These are phyloP conservation scores for Heteromyza rotundicornis DNA, from an alignment of 2,888 invertebrate genomes.

Conservation along the genomic window DNA sequence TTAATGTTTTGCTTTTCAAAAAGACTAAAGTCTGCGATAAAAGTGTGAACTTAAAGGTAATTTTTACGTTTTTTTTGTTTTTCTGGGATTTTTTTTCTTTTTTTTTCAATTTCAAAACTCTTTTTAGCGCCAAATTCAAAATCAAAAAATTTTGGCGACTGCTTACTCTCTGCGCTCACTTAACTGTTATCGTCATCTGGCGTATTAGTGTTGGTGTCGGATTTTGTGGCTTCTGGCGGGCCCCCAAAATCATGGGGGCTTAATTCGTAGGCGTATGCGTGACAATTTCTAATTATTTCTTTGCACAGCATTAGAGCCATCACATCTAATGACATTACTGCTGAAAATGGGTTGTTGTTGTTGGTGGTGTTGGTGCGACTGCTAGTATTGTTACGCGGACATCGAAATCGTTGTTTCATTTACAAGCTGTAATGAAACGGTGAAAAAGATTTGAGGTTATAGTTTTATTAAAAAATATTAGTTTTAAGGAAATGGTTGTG, in stretches of 20 bases:
- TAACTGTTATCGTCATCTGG: slow-evolving; percentile 45
- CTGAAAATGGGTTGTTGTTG: slow-evolving; percentile 27
- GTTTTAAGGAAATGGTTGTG: too few relatives aligned
- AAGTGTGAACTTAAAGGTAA: background rate
- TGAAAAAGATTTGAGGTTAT: too few relatives aligned
- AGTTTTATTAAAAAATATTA: too few relatives aligned
- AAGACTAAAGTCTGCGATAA: background rate
- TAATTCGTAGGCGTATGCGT: slow-evolving; percentile 43
- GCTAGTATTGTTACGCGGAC: background rate
- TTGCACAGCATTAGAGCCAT: slow-evolving; percentile 62
- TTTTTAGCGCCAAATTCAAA: slow-evolving; percentile 22
- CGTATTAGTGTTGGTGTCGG: slow-evolving; percentile 4
- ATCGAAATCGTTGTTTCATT: slow-evolving; percentile 32
- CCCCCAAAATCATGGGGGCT: slow-evolving; percentile 64
- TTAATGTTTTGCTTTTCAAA: background rate
- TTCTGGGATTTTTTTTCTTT: slow-evolving; percentile 5
- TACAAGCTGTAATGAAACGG: slow-evolving; percentile 31
- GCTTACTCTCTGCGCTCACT: slow-evolving; percentile 31
- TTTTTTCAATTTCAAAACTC: slow-evolving; percentile 20
- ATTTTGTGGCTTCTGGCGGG: slow-evolving; percentile 42
- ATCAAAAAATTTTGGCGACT: slow-evolving; percentile 11
- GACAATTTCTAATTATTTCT: slow-evolving; percentile 41
- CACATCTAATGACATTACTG: slow-evolving; percentile 61
- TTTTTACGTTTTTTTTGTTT: slow-evolving; percentile 10
- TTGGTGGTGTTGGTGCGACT: background rate